These are phyloP conservation scores for Rhabdornis inornatus DNA, from an alignment of 2,113 vertebrate species.

Conservation along the genomic window DNA sequence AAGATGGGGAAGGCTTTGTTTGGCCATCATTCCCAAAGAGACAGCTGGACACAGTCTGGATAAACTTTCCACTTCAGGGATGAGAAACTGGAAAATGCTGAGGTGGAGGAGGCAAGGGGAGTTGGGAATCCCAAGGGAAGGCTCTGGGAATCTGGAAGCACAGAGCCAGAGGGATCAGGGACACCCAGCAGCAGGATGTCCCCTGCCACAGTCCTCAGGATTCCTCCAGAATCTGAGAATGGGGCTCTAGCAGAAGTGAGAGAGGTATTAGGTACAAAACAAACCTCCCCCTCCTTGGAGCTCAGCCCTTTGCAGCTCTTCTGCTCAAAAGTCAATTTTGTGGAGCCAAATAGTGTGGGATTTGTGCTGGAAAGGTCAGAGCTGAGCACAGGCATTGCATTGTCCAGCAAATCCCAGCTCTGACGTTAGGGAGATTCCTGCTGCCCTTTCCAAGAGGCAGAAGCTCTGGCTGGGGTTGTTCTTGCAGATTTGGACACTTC, in stretches of 20 bases:
- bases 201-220: fast-evolving
- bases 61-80: not conserved
- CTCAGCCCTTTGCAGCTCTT: not conserved
- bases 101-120: not conserved
- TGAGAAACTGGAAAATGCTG: not conserved
- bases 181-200: not conserved
- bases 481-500: not conserved
- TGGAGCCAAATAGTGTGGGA: not conserved
- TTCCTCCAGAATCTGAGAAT: fast-evolving
- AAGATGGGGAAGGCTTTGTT: not conserved
- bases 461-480: not conserved
- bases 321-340: not conserved
- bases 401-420: not conserved
- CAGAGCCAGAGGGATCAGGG: not conserved
- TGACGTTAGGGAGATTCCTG: not conserved
- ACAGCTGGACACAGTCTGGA: not conserved
- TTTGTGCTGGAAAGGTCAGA: not conserved
- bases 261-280: fast-evolving
- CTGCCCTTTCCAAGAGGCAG: not conserved
- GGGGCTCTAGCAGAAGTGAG: not conserved
- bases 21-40: not conserved
- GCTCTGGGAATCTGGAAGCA: not conserved
- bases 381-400: not conserved
- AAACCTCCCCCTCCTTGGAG: fast-evolving
- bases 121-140: not conserved